phyloP scores from a whole-genome alignment of 2,797 vertebrate species.

The Cephalopachus bancanus region DNA sequence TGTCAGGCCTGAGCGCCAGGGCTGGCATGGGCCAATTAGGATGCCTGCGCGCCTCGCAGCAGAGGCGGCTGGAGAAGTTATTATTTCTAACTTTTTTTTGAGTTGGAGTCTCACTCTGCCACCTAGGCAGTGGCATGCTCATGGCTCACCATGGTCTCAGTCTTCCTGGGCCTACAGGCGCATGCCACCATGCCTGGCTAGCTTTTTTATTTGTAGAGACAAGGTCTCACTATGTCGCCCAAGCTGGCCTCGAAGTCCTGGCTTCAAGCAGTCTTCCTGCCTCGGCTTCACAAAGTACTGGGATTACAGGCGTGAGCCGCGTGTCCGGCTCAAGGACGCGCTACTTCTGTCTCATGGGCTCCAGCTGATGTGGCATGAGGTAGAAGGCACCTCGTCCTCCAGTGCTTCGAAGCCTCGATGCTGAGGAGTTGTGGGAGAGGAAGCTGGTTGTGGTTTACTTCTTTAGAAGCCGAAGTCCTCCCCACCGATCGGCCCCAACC shows the following conservation, averaged over 20 bases:
- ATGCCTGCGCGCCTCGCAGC: neutral
- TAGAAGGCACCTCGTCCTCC: neutral
- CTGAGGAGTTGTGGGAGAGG: rapidly evolving
- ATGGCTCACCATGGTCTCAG: too few relatives aligned
- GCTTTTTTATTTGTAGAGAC: too few relatives aligned
- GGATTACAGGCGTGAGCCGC: too few relatives aligned
- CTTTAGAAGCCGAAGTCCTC: neutral
- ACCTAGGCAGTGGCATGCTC: too few relatives aligned
- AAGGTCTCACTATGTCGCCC: too few relatives aligned
- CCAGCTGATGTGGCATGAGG: neutral
- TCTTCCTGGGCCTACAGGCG: too few relatives aligned
- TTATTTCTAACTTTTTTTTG: neutral
- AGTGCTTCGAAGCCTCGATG: neutral
- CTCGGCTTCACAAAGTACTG: too few relatives aligned
- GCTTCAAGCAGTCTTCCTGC: too few relatives aligned
- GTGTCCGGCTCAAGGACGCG: too few relatives aligned
- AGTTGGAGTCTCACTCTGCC: too few relatives aligned
- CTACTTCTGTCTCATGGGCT: neutral
- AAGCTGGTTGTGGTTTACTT: neutral
- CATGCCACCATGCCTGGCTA: too few relatives aligned
- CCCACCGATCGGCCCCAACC: neutral
- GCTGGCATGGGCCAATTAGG: neutral
- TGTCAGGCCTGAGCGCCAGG: neutral
- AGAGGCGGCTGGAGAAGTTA: neutral
- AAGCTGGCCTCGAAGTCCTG: too few relatives aligned